Evolutionary conservation across 2,888 invertebrate genomes (phyloP), one percentile per base, ranked within the genome.

Genomic region (Tetramorium bicarinatum): DNA sequence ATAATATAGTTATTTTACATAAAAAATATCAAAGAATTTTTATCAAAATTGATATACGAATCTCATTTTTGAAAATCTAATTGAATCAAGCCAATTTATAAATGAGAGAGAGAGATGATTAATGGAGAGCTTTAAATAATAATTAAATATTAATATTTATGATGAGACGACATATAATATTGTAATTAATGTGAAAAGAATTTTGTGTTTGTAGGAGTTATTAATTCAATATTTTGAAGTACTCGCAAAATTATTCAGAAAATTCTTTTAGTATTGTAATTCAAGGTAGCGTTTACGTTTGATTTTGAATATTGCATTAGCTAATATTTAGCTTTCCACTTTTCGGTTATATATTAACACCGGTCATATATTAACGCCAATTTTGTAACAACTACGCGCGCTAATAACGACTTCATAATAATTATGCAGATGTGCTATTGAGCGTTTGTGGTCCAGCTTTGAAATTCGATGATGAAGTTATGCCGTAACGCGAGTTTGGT

Each of bases 401-500:
- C 59, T 59, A n/a, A 59, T 71, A 59, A 71, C 29, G 21, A 61
- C 47, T 34, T 71, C 21, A 69, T 69, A 79, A 38, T 44, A 41
- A 79, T 79, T 47, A 59, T 56, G 15, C 15, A 25, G 41, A 11
- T 34, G 41, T 47, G 7, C 15, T 71, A 79, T 71, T 44, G 34
- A 71, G 56, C 34, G 18, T 71, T 79, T 71, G 59, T 34, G 56
- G 34, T 69, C 44, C 18, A 44, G 34, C 54, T 79, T 71, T 54
- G 79, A 71, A 71, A 79, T 44, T 71, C 18, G 44, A 79, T 54
- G 38, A 69, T 47, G 47, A 56, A 59, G 47, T 47, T 71, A 59
- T 34, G 3, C 41, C 13, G 21, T 59, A 71, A 71, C 34, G 56
- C 21, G 56, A 71, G 69, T 47, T 71, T 47, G 38, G 38, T 49